A percentile compares a stretch with the other conserved stretches of the same genome.
Evolutionary conservation across 1,140 invertebrate genomes (phyloP).

Genomic region (Drosophila obscura): DNA sequence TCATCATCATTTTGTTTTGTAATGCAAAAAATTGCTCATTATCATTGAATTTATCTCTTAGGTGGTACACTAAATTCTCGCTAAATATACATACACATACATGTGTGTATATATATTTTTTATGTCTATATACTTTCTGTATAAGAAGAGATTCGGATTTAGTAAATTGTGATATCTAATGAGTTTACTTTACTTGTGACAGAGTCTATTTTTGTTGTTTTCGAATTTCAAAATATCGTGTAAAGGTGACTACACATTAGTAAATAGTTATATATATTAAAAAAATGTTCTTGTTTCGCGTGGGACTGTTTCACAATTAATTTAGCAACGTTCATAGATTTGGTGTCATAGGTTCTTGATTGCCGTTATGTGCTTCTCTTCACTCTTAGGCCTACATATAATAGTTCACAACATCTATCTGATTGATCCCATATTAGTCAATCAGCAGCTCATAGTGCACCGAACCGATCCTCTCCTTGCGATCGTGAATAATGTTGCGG

Average conservation of each 20-base stretch:
- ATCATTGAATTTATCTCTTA: constrained; percentile 53
- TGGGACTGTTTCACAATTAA: constrained; percentile 14
- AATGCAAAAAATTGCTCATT: constrained; percentile 60
- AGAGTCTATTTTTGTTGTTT: too few species aligned
- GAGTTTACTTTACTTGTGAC: too few species aligned
- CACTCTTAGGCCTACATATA: too few species aligned
- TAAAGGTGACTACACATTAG: constrained; percentile 10
- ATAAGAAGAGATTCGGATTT: neutral
- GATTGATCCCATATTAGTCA: constrained; percentile 86
- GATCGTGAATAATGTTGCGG: constrained; percentile 92
- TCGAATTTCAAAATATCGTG: too few species aligned
- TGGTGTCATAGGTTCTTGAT: neutral
- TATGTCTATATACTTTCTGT: constrained; percentile 8
- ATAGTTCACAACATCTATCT: too few species aligned
- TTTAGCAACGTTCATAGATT: constrained; percentile 5
- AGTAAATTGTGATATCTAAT: too few species aligned
- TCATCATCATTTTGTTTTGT: constrained; percentile 23
- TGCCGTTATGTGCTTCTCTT: too few species aligned
- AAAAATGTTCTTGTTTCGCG: constrained; percentile 31
- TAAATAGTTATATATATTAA: constrained; percentile 40
- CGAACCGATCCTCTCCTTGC: constrained; percentile 91
- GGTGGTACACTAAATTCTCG: constrained; percentile 41
- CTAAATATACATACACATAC: constrained; percentile 1
- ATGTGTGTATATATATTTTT: neutral
- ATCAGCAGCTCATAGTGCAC: constrained; percentile 96